Evolutionary conservation across 2,797 vertebrate species (phyloP), one percentile per base, ranked within the genome.

Genomic region (Telmatherina bonti): DNA sequence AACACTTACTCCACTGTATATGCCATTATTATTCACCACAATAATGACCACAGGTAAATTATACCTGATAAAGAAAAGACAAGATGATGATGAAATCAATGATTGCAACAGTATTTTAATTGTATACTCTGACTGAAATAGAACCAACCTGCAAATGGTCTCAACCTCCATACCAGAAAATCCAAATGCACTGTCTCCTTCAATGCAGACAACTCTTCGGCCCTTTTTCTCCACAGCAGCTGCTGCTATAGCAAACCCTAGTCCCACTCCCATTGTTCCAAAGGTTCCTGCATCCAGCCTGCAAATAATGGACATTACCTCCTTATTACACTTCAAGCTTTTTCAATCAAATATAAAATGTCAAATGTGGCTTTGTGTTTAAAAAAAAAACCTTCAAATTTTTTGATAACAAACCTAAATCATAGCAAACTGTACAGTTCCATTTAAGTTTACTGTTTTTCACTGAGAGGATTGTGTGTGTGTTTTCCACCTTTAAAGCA

Each of bases 141-240:
- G 10, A 9, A 29, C 49, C 26, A 22, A 60, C 98, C 98, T 96
- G 95, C 97, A 99, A 85, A 99, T 96, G 62, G 97, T 99, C 79
- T 99, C 98, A 36, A 97, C 94, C 66, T 99, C 98, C 97, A 99
- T 98, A 53, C 97, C 97, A 27, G 98, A 99, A 90, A 99, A 99
- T 6, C 98, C 98, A 13, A 99, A 99, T 2, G 98, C 97, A n/a
- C 98, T 99, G 75, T 99, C 97, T 71, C 98, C 98, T 70, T 99
- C 97, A 75, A 99, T 88, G 63, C 98, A 99, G 82, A 99, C 60
- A 0, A 99, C 91, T 65, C 91, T 90, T 27, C 91, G 92, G 9
- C 85, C 82, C 1, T 88, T 93, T 81, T 84, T 94, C 84, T 96
- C 92, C 41, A 98, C 77, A 53, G 94, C 1, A 4, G 97, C 96